Evolutionary conservation across 2,888 invertebrate genomes (phyloP), one percentile per base, ranked within the genome.

Genomic region (Ceraclea dissimilis): DNA sequence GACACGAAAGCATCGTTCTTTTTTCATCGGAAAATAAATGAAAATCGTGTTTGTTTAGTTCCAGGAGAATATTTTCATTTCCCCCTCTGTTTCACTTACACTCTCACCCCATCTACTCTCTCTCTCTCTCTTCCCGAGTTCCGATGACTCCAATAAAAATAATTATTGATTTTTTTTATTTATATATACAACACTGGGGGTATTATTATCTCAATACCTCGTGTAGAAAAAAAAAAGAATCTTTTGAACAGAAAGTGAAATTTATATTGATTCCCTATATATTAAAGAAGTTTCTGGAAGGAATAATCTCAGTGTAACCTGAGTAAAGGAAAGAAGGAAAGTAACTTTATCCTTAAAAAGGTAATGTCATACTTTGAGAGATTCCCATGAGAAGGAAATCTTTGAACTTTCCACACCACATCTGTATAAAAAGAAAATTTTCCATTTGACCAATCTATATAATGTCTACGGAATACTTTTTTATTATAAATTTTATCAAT

Each of bases 11-110:
- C 39, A 16, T 39, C 13, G 39, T 39, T 39, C 13, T 31, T 39
- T 49, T 49, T 51, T 52, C 49, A 51, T 50, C 18, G 19, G 54
- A 60, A 54, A 57, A 58, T 53, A 58, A 60, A 57, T 59, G 57
- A 61, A 59, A 61, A 61, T 57, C 56, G 57, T 61, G 61, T 61
- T 61, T 59, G 59, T 53, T 54, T 57, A 57, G 49, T 57, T 59
- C 53, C 54, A 57, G 56, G 13, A 39, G 39, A 39, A 39, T 39
- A n/a, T 16, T 13, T 39, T 39, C 16, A 16, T 39, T 39, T 39
- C 39, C 13, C 39, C 5, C 31, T 11, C 11, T 31, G 31, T 31
- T 31, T 11, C 11, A 8, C 31, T n/a, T n/a, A n/a, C n/a, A n/a
- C n/a, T 39, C 39, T 8, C n/a, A 8, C 39, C 16, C 39, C 13